These are phyloP conservation scores for Caprella mutica DNA, from an alignment of 2,888 invertebrate species.

Conservation along the genomic window DNA sequence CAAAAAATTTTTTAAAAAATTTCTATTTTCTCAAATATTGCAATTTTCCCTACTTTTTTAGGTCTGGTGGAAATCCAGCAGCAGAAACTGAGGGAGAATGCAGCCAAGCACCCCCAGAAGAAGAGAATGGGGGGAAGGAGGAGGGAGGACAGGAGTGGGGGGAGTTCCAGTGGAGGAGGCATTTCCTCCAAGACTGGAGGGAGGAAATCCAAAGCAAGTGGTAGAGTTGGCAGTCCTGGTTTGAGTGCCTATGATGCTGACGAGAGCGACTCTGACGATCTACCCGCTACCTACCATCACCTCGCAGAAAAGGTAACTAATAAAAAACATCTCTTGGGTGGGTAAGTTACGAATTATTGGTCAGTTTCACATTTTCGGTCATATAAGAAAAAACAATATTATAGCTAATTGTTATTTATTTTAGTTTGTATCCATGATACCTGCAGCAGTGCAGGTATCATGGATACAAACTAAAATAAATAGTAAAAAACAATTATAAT, in stretches of 20 bases:
- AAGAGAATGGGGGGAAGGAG: slow-evolving; percentile 6
- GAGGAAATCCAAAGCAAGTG: slow-evolving; percentile 12
- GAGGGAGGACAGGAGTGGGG: slow-evolving; percentile 15
- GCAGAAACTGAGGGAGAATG: slow-evolving; percentile 6
- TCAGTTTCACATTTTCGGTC: no score
- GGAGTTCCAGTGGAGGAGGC: slow-evolving; percentile 24
- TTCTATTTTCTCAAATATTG: no score
- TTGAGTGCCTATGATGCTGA: slow-evolving; percentile 44
- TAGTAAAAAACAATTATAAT: no score
- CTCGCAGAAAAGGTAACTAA: slow-evolving; percentile 58
- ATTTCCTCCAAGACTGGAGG: slow-evolving; percentile 38
- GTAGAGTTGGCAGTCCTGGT: not conserved
- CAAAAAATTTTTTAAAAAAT: no score
- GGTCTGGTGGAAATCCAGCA: no score
- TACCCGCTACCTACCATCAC: slow-evolving; percentile 59
- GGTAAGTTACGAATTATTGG: not conserved
- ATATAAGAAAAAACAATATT: no score
- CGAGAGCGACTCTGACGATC: slow-evolving; percentile 51
- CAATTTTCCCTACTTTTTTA: no score
- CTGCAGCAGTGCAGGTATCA: no score
- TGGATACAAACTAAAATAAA: no score
- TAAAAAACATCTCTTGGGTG: not conserved
- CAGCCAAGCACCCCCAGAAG: slow-evolving; percentile 4
- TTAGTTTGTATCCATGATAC: no score
- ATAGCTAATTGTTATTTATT: no score